Evolutionary conservation across 2,888 invertebrate species (phyloP).

Genomic region (Epirrhoe alternata): DNA sequence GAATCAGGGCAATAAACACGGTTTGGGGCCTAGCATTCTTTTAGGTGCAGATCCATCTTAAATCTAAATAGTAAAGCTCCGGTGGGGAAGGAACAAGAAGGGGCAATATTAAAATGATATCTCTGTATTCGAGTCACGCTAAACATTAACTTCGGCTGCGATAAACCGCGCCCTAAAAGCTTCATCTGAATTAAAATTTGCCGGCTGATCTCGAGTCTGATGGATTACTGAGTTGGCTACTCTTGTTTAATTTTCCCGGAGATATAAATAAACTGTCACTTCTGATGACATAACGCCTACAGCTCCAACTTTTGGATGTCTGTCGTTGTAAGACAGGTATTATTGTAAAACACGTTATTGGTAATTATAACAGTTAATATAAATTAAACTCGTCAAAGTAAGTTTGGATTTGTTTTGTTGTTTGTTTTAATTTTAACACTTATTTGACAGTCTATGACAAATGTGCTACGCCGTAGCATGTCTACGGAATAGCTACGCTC

Average conservation of each 20-base stretch:
- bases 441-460: not conserved
- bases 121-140: conserved; percentile 82
- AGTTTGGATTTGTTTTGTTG: not conserved
- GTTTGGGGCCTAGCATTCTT: too few relatives aligned
- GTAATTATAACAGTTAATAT: not conserved
- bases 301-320: conserved; percentile 17
- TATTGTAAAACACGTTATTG: conserved; percentile 20
- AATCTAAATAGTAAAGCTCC: too few relatives aligned
- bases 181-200: conserved; percentile 84
- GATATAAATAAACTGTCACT: conserved; percentile 33
- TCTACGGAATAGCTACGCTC: conserved; percentile 9
- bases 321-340: conserved; percentile 24
- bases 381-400: not conserved
- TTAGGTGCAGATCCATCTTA: too few relatives aligned
- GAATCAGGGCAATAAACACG: too few relatives aligned
- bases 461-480: conserved; percentile 21
- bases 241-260: conserved; percentile 49
- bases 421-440: conserved; percentile 7
- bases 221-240: conserved; percentile 73
- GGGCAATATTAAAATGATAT: conserved; percentile 82
- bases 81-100: conserved; percentile 54
- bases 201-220: conserved; percentile 81
- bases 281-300: conserved; percentile 26
- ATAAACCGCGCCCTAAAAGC: conserved; percentile 80
- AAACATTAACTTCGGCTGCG: conserved; percentile 81